phyloP scores from a whole-genome alignment of 2,797 vertebrate genomes.

The Pangasius larnaudii region DNA sequence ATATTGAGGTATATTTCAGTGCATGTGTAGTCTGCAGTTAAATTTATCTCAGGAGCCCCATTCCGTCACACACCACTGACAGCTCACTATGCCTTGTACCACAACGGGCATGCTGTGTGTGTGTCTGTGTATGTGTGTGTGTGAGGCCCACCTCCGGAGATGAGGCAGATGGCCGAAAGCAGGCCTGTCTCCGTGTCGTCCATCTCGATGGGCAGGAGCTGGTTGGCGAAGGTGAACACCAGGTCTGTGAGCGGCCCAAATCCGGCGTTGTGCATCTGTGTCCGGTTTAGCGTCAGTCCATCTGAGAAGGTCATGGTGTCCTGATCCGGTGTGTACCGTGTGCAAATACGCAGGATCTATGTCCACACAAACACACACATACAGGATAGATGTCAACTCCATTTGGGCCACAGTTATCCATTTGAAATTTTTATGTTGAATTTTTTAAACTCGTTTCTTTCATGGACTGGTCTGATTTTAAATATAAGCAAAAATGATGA shows the following conservation, averaged over 20 bases:
- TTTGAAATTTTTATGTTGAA: background rate
- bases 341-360: conserved; percentile 90
- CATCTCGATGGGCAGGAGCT: conserved; percentile 91
- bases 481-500: background rate
- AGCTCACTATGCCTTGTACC: conserved; percentile 17
- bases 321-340: conserved; percentile 89
- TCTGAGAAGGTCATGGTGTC: conserved; percentile 93
- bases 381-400: background rate
- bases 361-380: conserved; percentile 13
- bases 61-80: conserved; percentile 22
- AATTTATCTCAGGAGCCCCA: conserved; percentile 5
- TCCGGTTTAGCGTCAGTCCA: conserved; percentile 89
- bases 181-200: conserved; percentile 91
- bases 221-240: conserved; percentile 90
- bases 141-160: conserved; percentile 82
- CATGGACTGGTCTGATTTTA: background rate
- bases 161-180: conserved; percentile 91
- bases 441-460: background rate
- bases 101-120: conserved; percentile 20
- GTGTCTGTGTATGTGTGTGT: conserved; percentile 24
- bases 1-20: background rate
- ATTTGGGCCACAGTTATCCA: background rate
- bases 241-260: conserved; percentile 89
- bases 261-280: conserved; percentile 92
- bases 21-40: background rate